phyloP scores from a whole-genome alignment of 2,797 vertebrate genomes.

The Poliocrania exsul region DNA sequence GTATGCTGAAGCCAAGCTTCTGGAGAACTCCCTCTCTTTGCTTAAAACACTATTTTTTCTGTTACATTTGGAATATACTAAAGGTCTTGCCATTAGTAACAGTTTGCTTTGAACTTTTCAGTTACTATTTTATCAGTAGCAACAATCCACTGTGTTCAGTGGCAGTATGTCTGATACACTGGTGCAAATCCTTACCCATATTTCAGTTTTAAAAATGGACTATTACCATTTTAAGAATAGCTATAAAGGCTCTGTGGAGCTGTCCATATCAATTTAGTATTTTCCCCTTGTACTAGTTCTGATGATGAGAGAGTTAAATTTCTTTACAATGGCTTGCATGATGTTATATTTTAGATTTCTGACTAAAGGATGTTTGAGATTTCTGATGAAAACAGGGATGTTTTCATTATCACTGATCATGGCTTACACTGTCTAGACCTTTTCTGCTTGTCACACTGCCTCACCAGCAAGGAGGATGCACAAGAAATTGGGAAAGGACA shows the following conservation, averaged over 20 bases:
- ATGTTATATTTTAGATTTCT: not conserved
- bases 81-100: not conserved
- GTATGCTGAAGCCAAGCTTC: not conserved
- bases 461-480: rapidly evolving
- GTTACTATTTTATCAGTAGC: not conserved
- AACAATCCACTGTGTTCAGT: not conserved
- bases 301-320: not conserved
- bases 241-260: not conserved
- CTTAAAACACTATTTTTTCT: not conserved
- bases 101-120: not conserved
- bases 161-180: not conserved
- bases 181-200: not conserved
- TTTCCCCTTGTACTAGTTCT: not conserved
- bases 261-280: not conserved
- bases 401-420: not conserved
- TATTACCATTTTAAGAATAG: not conserved
- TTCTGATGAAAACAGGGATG: not conserved
- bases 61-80: not conserved
- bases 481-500: not conserved
- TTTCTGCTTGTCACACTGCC: not conserved
- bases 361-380: not conserved
- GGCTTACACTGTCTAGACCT: not conserved
- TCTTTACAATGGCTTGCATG: not conserved
- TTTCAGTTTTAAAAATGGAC: not conserved
- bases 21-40: not conserved